Percentiles rank a stretch among this genome's conserved stretches.
Conservation (phyloP, 2,888 invertebrate species). For the Lathronympha strigana region DNA sequence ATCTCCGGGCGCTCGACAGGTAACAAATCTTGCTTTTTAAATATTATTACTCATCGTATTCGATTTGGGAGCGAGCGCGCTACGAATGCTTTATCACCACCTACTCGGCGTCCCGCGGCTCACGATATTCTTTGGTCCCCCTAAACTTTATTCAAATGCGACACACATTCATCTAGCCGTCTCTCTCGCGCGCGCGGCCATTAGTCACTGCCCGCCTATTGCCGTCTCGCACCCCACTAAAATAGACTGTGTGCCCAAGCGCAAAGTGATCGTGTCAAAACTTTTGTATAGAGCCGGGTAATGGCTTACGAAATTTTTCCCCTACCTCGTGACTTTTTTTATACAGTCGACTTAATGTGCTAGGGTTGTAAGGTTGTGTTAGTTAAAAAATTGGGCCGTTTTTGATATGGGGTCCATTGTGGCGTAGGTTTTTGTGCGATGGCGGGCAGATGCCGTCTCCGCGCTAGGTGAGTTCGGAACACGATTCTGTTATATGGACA, state of each 20-base stretch:
- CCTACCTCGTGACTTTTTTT: constrained; percentile 81
- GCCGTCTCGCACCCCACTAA: constrained; percentile 78
- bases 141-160: constrained; percentile 83
- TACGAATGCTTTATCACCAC: constrained; percentile 84
- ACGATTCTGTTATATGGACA: constrained; percentile 77
- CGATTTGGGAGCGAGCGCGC: constrained; percentile 80
- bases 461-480: constrained; percentile 71
- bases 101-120: constrained; percentile 82
- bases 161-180: constrained; percentile 75
- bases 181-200: constrained; percentile 66
- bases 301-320: constrained; percentile 84
- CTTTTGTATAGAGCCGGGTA: constrained; percentile 79
- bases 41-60: constrained; percentile 84
- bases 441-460: constrained; percentile 73
- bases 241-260: constrained; percentile 84
- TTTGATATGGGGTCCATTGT: constrained; percentile 71
- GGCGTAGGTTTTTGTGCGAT: constrained; percentile 64
- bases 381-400: constrained; percentile 68
- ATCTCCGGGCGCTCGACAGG: constrained; percentile 80
- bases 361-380: constrained; percentile 80
- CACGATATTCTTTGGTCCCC: constrained; percentile 77
- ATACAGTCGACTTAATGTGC: constrained; percentile 76
- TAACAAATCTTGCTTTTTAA: constrained; percentile 84
- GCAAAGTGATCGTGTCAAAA: constrained; percentile 84
- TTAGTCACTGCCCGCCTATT: constrained; percentile 63